Base-by-base conservation (phyloP, 2,888 invertebrate genomes). In the Phalera bucephala region DNA sequence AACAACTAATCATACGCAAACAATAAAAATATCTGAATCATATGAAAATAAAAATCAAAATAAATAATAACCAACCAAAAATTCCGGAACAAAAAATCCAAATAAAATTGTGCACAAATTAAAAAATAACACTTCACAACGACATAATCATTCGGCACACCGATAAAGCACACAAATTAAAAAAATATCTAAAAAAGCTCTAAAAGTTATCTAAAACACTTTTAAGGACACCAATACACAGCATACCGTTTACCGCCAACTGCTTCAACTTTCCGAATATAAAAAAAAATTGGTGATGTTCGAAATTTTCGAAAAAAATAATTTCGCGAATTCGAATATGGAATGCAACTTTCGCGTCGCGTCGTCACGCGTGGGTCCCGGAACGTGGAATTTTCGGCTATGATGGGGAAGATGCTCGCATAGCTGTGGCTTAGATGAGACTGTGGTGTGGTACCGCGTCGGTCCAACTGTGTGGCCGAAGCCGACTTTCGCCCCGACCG, bases 361-460 rank as follows among this genome's bases (percentile, higher is more conserved):
- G 72, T 65, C 63, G 64, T 62, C 73, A 54, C 79, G 80, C 79
- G 78, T 64, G 64, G 52, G 58, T 78, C 76, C 72, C 79, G 75
- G 70, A 73, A 69, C 75, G 71, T 69, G 72, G 72, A 76, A 71
- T 80, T 86, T 58, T 88, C 80, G 87, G 84, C 79, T 87, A 85
- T 81, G 77, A 75, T 75, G 77, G 85, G 87, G 87, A 88, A 75
- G 89, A 89, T 89, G 89, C 73, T 80, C 84, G 78, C 89, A 87
- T 88, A 87, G 87, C 89, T 80, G 80, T 76, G 82, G 89, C 80
- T 88, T 87, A 87, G 84, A 87, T 80, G 87, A 86, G 89, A 89
- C 89, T 89, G 89, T 88, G 83, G 77, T 80, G 74, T 65, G 76
- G 71, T 76, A 67, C 76, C 77, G 82, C 80, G 76, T 65, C 81